Evolutionary conservation across 2,113 vertebrate species (phyloP).

Genomic region (Columbina picui): DNA sequence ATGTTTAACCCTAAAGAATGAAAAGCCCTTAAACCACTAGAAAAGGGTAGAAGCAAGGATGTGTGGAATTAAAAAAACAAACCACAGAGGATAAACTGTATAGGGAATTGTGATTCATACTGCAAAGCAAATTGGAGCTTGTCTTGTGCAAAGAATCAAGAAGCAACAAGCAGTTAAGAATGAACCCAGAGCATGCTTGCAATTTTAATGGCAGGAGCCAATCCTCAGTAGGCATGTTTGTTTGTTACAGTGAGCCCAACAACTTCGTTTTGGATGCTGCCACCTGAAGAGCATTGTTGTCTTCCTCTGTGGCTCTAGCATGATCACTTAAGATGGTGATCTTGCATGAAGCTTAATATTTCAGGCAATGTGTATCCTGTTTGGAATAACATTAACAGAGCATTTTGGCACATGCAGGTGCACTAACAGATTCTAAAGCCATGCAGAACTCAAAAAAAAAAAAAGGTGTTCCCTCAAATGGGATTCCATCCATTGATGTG

Average conservation of each 20-base stretch:
- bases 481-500: background rate
- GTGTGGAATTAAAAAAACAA: background rate
- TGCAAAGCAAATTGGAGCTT: slow-evolving; percentile 5
- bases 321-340: accelerated
- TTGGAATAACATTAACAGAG: slow-evolving; percentile 1
- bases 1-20: background rate
- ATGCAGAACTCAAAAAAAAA: background rate
- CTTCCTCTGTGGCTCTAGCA: background rate
- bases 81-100: background rate
- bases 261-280: background rate
- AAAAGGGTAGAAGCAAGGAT: background rate
- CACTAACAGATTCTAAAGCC: slow-evolving; percentile 12
- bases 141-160: slow-evolving; percentile 21
- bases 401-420: background rate
- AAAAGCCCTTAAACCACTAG: background rate
- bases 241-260: background rate
- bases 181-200: background rate
- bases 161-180: slow-evolving; percentile 40
- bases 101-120: slow-evolving; percentile 51
- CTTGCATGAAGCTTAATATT: background rate
- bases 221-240: background rate
- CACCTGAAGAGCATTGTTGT: background rate
- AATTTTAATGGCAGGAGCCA: slow-evolving; percentile 38
- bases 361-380: slow-evolving; percentile 10
- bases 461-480: slow-evolving; percentile 38